Percentiles rank a stretch among this genome's conserved stretches.
Evolutionary conservation across 2,888 invertebrate species (phyloP).

Genomic region (Fabriciana adippe): DNA sequence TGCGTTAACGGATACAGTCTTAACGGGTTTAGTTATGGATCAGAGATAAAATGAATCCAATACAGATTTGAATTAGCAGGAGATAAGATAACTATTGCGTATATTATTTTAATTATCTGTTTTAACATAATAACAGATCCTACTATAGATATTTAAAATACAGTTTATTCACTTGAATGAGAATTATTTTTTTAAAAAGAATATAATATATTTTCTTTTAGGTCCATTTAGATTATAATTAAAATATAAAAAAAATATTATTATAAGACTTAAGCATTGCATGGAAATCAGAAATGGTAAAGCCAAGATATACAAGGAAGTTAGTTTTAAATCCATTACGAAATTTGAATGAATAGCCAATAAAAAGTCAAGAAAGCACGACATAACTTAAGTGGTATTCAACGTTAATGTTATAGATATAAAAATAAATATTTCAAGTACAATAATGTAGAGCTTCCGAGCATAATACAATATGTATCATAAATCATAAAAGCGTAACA

Average conservation of each 20-base stretch:
- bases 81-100: not conserved
- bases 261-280: no score
- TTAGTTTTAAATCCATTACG: no score
- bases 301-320: no score
- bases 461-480: conserved; percentile 33
- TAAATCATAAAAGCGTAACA: conserved; percentile 41
- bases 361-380: not conserved
- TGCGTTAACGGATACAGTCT: conserved; percentile 48
- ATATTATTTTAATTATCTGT: not conserved
- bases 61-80: not conserved
- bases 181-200: no score
- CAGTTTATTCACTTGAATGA: no score
- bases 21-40: conserved; percentile 39
- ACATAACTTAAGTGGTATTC: not conserved
- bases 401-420: not conserved
- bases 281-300: no score
- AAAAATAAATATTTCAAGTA: conserved; percentile 33
- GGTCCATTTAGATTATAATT: no score
- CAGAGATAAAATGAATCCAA: conserved; percentile 29
- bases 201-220: no score
- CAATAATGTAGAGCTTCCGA: conserved; percentile 33
- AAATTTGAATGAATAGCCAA: no score
- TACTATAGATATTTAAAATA: no score
- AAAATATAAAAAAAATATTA: no score
- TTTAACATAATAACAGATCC: no score